Evolutionary conservation across 2,113 vertebrate genomes (phyloP).

Genomic region (Phasianus colchicus): DNA sequence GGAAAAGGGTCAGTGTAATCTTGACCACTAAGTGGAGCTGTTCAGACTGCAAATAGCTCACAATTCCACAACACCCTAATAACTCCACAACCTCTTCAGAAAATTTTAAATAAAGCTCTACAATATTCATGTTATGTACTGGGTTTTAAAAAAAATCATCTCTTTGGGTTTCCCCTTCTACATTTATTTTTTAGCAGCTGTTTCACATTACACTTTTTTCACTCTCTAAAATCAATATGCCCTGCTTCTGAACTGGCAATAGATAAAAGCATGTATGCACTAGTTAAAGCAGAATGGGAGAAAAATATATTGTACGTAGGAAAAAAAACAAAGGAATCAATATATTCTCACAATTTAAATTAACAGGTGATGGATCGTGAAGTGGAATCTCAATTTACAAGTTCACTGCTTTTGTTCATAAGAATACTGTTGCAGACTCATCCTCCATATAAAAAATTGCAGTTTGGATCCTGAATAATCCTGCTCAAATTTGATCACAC

Average conservation of each 20-base stretch:
- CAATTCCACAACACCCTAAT: background rate
- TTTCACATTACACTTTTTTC: background rate
- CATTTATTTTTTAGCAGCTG: background rate
- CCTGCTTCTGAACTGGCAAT: background rate
- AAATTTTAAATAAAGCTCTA: background rate
- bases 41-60: background rate
- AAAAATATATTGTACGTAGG: background rate
- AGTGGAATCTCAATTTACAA: background rate
- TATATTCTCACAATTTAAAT: background rate
- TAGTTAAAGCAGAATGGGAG: conserved; percentile 1
- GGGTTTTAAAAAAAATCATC: accelerated
- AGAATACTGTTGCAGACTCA: background rate
- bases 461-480: background rate
- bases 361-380: background rate
- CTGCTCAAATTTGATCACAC: background rate
- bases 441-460: background rate
- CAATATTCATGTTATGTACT: background rate
- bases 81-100: background rate
- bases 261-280: background rate
- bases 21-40: background rate
- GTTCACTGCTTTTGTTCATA: background rate
- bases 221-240: background rate
- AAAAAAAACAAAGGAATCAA: background rate
- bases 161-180: background rate
- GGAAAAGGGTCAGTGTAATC: background rate